A percentile compares a stretch with the other conserved stretches of the same genome.
Evolutionary conservation across 2,113 vertebrate species (phyloP).

Genomic region (Protobothrops flavoviridis): DNA sequence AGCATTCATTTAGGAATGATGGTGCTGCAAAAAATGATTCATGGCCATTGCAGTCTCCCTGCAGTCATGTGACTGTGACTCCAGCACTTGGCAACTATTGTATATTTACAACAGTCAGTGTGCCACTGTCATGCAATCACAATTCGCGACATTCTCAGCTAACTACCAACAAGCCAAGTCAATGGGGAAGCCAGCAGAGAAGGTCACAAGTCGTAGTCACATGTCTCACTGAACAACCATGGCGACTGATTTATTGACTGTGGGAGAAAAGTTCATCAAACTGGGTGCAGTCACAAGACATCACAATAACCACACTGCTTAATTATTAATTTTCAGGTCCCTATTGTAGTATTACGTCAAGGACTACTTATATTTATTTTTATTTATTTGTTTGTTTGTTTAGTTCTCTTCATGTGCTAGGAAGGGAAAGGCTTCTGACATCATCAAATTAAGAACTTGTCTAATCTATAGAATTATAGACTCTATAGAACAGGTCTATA

Average conservation of each 20-base stretch:
- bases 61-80: neutral
- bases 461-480: neutral
- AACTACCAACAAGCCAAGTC: neutral
- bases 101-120: neutral
- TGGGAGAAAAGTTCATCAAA: neutral
- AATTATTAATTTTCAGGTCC: neutral
- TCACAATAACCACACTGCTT: neutral
- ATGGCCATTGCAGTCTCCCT: neutral
- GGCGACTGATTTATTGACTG: neutral
- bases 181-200: neutral
- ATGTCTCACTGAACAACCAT: neutral
- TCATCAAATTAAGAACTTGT: neutral
- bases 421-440: neutral
- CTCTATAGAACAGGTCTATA: neutral
- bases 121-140: neutral
- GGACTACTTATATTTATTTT: neutral
- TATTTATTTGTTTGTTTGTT: neutral
- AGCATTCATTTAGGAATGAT: neutral
- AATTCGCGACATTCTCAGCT: neutral
- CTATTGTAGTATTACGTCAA: neutral
- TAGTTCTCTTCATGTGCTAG: neutral
- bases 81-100: neutral
- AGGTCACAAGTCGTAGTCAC: neutral
- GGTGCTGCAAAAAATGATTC: neutral
- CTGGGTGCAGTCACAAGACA: too few relatives aligned